These are phyloP conservation scores for Axis porcinus DNA, from an alignment of 2,113 vertebrate species.

Conservation along the genomic window DNA sequence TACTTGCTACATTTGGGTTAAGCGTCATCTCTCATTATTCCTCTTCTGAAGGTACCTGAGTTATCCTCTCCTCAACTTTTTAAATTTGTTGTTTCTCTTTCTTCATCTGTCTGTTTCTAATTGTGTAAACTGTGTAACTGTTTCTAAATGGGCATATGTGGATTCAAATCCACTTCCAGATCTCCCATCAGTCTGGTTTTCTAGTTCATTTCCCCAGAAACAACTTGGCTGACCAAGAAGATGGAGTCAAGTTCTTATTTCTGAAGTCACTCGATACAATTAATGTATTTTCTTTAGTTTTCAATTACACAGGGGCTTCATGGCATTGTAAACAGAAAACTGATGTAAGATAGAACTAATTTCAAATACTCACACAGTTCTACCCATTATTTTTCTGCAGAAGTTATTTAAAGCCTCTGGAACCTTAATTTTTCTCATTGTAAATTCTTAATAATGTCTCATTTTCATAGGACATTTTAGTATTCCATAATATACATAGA, in stretches of 20 bases:
- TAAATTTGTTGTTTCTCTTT: not conserved
- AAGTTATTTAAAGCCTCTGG: not conserved
- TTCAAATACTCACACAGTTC: not conserved
- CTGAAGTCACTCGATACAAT: not conserved
- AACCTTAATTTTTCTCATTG: not conserved
- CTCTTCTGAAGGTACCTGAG: not conserved
- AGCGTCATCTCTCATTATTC: not conserved
- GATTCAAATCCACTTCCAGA: not conserved
- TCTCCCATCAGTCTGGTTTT: not conserved
- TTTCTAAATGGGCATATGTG: not conserved
- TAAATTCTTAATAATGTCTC: not conserved
- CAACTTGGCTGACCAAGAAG: not conserved
- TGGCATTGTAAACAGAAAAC: not conserved
- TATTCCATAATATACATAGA: not conserved
- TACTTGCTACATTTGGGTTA: not conserved
- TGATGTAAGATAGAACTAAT: not conserved
- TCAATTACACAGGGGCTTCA: not conserved
- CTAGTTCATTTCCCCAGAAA: not conserved
- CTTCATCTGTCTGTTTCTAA: not conserved
- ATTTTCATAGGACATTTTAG: not conserved
- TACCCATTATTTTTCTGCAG: not conserved
- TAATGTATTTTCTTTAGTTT: not conserved
- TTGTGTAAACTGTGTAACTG: not conserved
- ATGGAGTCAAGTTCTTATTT: not conserved
- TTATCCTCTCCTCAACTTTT: not conserved